Base-by-base conservation (phyloP, 2,888 invertebrate genomes). In the Synanthedon andrenaeformis region DNA sequence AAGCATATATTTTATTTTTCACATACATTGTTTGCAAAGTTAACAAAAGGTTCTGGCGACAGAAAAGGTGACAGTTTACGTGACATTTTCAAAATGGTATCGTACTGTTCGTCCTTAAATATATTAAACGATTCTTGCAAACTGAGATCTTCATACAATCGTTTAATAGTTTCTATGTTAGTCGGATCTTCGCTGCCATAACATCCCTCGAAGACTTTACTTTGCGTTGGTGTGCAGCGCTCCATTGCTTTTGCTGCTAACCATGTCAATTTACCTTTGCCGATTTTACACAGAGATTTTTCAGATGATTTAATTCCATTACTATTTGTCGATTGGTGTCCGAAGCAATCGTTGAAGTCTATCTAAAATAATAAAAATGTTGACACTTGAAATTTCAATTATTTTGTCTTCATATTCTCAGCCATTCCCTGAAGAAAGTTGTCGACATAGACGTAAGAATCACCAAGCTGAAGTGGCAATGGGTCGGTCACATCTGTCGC, bases 201-300 rank as follows among this genome's bases (percentile, higher is more conserved):
- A 76, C 92, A 91, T 57, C 92, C 90, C 63, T 89, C 76, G 78
- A 95, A 89, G n/a, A 92, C 82, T 61, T 89, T 79, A 58, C 89
- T 88, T 70, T 96, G 95, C 8, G 89, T 79, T 0, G 89, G 80
- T 51, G 87, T 90, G 11, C 91, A 92, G 48, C 91, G 85, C 76
- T 94, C 91, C 64, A 96, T 83, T 45, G 96, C 94, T 51, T 92
- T 90, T 41, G 96, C 94, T 0, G 94, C 91, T 50, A 96, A 81
- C 98, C 98, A 98, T 0, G 95, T 91, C 73, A 97, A 98, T 79
- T 98, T 98, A 42, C 96, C 96, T 68, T 96, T 95, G 56, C 74
- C 74, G 3, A 81, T 80, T 55, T 78, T 76, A 3, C 71, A 74
- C 2, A 76, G 73, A 0, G 57, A 62, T 59, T 75, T 75, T 0